Conservation (phyloP, 2,888 invertebrate genomes). For the Ectropis crepuscularia region DNA sequence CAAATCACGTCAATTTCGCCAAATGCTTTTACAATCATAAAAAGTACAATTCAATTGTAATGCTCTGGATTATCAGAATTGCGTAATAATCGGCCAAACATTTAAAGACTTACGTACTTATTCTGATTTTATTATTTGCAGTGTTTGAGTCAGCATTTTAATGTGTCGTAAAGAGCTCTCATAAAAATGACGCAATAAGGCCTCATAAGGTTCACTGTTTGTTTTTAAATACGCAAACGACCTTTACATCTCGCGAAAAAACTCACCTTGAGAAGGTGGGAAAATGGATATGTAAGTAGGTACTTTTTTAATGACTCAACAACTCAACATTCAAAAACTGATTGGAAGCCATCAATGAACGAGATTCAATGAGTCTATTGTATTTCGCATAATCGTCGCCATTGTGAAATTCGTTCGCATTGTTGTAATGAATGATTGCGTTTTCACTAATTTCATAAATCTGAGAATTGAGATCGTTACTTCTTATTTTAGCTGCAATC, state of each 20-base stretch:
- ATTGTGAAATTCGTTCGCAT: conserved; percentile 34
- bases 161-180: conserved; percentile 43
- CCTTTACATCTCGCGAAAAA: conserved; percentile 15
- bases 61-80: conserved; percentile 35
- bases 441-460: conserved; percentile 32
- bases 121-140: conserved; percentile 31
- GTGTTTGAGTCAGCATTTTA: conserved; percentile 41
- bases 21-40: conserved; percentile 47
- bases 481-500: conserved; percentile 11
- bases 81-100: conserved; percentile 12
- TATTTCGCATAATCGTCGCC: conserved; percentile 20
- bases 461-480: conserved; percentile 25
- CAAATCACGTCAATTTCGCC: conserved; percentile 44
- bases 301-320: not conserved
- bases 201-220: conserved; percentile 38
- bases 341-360: conserved; percentile 15
- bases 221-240: conserved; percentile 42
- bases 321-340: not conserved
- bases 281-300: not conserved
- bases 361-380: conserved; percentile 8
- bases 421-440: conserved; percentile 30
- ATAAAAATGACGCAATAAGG: conserved; percentile 49
- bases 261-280: conserved; percentile 10
- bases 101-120: conserved; percentile 13
- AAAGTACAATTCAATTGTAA: conserved; percentile 42